Evolutionary conservation across 2,888 invertebrate genomes (phyloP).

Genomic region (Bellardia bayeri): DNA sequence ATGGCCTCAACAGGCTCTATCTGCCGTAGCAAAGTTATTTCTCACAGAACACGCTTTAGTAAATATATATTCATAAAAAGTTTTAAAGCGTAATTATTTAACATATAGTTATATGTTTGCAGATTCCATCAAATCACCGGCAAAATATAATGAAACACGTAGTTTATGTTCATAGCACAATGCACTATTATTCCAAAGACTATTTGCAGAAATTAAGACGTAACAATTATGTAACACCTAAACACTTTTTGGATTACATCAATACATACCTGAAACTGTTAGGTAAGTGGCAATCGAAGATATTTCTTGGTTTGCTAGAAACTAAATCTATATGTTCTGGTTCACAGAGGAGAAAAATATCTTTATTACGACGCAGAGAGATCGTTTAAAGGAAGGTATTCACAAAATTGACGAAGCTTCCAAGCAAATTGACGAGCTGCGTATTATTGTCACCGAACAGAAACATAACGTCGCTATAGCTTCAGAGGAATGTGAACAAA

Average conservation of each 20-base stretch:
- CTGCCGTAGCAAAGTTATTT: conserved; percentile 94
- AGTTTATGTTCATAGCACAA: conserved; percentile 92
- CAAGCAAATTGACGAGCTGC: conserved; percentile 91
- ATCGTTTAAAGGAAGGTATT: conserved; percentile 82
- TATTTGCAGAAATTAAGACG: conserved; percentile 90
- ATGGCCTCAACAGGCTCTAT: conserved; percentile 95
- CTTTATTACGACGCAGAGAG: conserved; percentile 81
- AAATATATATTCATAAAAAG: conserved; percentile 32
- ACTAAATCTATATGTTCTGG: neutral
- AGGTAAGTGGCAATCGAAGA: conserved; percentile 83
- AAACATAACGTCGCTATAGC: conserved; percentile 93
- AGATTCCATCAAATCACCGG: conserved; percentile 88
- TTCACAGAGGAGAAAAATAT: conserved; percentile 81
- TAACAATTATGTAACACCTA: conserved; percentile 95
- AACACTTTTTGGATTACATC: conserved; percentile 95
- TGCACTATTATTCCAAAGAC: conserved; percentile 89
- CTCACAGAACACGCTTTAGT: conserved; percentile 89
- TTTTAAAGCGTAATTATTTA: neutral
- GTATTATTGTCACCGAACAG: conserved; percentile 92
- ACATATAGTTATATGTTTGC: conserved; percentile 66
- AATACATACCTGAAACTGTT: conserved; percentile 91
- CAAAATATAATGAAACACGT: conserved; percentile 92
- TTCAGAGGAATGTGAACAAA: conserved; percentile 91
- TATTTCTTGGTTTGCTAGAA: neutral
- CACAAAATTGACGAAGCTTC: conserved; percentile 92